These are phyloP conservation scores for Poicephalus meyeri DNA, from an alignment of 2,113 vertebrate species.

Conservation along the genomic window DNA sequence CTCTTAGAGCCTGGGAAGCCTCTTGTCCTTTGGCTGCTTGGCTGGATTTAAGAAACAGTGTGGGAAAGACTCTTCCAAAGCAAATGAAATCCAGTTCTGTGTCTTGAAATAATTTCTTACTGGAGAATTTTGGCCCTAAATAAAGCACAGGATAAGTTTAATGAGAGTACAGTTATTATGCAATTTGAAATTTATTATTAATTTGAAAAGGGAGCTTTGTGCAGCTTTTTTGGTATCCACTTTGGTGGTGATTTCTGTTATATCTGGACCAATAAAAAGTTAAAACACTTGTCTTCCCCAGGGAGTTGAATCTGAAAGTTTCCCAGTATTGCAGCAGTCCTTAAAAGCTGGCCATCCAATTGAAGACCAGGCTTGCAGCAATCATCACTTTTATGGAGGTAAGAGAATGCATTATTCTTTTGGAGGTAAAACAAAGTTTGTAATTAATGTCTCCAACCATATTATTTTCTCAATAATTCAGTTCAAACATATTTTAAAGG, in stretches of 20 bases:
- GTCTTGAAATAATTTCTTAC: neutral
- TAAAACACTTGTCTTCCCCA: conserved; percentile 48
- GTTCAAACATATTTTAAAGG: neutral
- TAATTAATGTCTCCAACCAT: neutral
- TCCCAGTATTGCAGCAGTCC: conserved; percentile 81
- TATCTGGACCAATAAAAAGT: neutral
- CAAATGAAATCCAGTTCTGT: neutral
- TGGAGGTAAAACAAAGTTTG: neutral
- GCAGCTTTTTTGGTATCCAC: neutral
- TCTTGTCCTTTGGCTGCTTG: neutral
- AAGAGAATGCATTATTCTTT: neutral
- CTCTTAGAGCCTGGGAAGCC: neutral
- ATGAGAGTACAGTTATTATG: neutral
- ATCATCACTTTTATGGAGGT: conserved; percentile 87
- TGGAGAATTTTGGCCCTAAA: neutral
- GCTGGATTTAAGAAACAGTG: neutral
- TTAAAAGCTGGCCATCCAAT: conserved; percentile 77
- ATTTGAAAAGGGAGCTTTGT: neutral
- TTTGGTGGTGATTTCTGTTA: neutral
- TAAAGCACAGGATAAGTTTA: neutral
- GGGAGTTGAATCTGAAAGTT: conserved; percentile 87
- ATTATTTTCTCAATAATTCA: neutral
- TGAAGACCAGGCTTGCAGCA: conserved; percentile 75
- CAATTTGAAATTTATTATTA: neutral
- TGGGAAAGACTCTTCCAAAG: neutral